phyloP scores from a whole-genome alignment of 2,797 vertebrate species.

The Silurus aristotelis region DNA sequence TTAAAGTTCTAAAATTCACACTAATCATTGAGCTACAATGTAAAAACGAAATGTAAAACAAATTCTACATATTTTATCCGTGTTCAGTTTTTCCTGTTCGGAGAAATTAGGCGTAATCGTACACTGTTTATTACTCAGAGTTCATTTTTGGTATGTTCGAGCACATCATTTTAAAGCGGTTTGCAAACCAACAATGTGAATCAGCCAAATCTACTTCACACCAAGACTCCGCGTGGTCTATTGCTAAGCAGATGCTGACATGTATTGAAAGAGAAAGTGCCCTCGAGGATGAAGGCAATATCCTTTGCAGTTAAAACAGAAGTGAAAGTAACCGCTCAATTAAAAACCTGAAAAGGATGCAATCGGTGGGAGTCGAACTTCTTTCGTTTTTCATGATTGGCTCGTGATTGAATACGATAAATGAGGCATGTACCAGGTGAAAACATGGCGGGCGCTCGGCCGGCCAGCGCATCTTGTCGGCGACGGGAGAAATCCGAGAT shows the following conservation, averaged over 20 bases:
- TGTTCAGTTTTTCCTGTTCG: too few species aligned
- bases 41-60: too few species aligned
- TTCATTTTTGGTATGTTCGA: too few species aligned
- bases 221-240: background rate
- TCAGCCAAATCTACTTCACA: too few species aligned
- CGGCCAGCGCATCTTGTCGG: slow-evolving; percentile 88
- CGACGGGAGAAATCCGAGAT: slow-evolving; percentile 87
- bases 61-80: too few species aligned
- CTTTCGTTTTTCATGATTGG: background rate
- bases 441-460: slow-evolving; percentile 91
- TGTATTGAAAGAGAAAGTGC: slow-evolving; percentile 10
- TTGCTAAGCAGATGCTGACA: background rate
- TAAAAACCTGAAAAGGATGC: background rate
- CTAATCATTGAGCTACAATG: too few species aligned
- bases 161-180: too few species aligned
- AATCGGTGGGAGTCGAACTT: background rate
- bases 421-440: slow-evolving; percentile 82
- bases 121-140: too few species aligned
- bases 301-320: background rate
- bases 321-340: background rate
- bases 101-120: too few species aligned
- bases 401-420: background rate
- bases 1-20: too few species aligned
- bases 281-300: background rate
- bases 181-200: too few species aligned